Evolutionary conservation across 2,797 vertebrate species (phyloP).

Genomic region (Zalophus californianus): DNA sequence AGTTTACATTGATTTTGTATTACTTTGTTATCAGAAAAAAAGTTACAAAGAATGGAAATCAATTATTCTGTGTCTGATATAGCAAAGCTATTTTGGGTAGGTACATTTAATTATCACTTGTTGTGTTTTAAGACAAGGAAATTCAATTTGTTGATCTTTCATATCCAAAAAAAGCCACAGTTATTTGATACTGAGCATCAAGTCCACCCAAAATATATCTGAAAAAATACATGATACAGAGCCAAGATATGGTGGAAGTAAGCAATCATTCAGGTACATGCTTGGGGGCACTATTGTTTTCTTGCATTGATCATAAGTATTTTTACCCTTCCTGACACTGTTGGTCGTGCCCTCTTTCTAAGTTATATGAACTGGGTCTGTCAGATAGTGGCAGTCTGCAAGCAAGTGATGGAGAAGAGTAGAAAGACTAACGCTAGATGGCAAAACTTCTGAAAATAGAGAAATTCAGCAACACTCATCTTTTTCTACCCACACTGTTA

Average conservation of each 20-base stretch:
- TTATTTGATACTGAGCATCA: background rate
- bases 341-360: background rate
- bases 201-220: background rate
- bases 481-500: background rate
- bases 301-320: background rate
- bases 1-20: background rate
- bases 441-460: background rate
- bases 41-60: background rate
- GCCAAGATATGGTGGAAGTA: background rate
- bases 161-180: background rate
- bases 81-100: background rate
- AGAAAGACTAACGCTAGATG: background rate
- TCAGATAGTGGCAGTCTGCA: background rate
- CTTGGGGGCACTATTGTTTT: background rate
- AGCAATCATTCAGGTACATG: background rate
- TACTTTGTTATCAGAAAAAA: background rate
- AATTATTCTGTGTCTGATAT: background rate
- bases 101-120: background rate
- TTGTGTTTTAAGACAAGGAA: background rate
- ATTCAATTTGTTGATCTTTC: background rate
- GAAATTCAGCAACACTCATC: background rate
- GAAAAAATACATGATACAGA: background rate
- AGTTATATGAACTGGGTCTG: background rate
- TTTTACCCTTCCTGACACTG: background rate
- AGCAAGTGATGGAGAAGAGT: background rate